phyloP scores from a whole-genome alignment of 2,888 invertebrate genomes.

The Mesorhabditis spiculigera region DNA sequence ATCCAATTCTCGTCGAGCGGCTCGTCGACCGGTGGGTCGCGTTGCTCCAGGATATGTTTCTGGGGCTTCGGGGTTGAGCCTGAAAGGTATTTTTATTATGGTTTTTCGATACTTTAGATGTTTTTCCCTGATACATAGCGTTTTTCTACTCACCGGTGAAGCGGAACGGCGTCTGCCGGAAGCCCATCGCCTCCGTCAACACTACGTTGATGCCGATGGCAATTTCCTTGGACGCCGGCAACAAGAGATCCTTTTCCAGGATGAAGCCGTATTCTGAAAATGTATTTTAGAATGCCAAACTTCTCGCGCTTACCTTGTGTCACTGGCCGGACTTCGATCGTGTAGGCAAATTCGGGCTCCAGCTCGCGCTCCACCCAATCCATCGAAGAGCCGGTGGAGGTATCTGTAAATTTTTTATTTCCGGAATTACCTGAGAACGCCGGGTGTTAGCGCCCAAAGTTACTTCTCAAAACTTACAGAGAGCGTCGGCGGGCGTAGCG shows the following conservation, averaged over 20 bases:
- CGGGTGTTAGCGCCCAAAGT: too few species aligned
- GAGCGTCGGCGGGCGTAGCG: background rate
- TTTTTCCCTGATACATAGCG: too few species aligned
- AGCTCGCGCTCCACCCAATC: slow-evolving; percentile 3
- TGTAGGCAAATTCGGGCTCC: background rate
- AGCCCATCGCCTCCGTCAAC: background rate
- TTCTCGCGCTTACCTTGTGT: background rate
- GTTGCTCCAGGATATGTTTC: background rate
- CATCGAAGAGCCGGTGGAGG: slow-evolving; percentile 1
- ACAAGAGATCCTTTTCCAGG: background rate
- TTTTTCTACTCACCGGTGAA: background rate
- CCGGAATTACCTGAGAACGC: background rate
- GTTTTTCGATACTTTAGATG: background rate
- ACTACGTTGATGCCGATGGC: background rate
- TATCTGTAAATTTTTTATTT: background rate
- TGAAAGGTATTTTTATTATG: background rate
- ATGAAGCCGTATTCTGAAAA: slow-evolving; percentile 5
- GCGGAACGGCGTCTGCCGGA: background rate
- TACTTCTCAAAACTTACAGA: slow-evolving; percentile 1
- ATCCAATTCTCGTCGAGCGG: background rate
- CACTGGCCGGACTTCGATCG: slow-evolving; percentile 2
- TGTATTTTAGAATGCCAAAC: background rate
- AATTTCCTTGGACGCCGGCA: slow-evolving; percentile 5
- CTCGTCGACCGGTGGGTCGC: background rate
- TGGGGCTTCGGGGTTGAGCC: background rate